Evolutionary conservation across 2,888 invertebrate species (phyloP).

Genomic region (Machimus atricapillus): DNA sequence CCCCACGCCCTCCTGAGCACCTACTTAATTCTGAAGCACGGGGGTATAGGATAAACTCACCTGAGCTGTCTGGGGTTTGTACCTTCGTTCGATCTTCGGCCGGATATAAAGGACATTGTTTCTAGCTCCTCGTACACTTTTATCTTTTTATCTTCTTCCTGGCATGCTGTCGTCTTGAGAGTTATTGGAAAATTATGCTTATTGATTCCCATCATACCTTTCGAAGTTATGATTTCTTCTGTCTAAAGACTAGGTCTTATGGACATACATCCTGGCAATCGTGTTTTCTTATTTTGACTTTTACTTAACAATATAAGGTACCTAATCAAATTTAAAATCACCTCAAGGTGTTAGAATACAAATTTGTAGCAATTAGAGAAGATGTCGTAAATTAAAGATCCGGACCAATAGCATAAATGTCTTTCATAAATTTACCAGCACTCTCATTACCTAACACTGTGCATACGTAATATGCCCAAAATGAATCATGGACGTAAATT

Average conservation of each 20-base stretch:
- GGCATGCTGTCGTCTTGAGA: neutral
- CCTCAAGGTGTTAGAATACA: neutral
- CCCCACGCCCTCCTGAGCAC: neutral
- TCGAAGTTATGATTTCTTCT: neutral
- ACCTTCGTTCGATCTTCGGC: neutral
- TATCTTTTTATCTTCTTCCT: neutral
- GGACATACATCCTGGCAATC: neutral
- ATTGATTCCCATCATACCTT: neutral
- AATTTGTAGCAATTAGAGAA: neutral
- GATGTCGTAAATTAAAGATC: neutral
- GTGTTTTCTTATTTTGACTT: neutral
- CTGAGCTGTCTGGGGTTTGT: neutral
- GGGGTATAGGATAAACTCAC: neutral
- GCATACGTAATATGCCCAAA: neutral
- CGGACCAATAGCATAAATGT: neutral
- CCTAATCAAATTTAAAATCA: neutral
- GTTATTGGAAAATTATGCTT: conserved; percentile 32
- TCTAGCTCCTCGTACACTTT: neutral
- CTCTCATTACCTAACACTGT: neutral
- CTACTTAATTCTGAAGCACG: neutral
- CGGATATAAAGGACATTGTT: conserved; percentile 14
- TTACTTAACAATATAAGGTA: neutral
- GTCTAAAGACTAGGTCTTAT: neutral
- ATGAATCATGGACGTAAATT: neutral
- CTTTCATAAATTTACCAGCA: neutral